Percentiles rank a stretch among this genome's conserved stretches.
Conservation (phyloP, 2,113 vertebrate genomes). For the Glaucidium brasilianum region DNA sequence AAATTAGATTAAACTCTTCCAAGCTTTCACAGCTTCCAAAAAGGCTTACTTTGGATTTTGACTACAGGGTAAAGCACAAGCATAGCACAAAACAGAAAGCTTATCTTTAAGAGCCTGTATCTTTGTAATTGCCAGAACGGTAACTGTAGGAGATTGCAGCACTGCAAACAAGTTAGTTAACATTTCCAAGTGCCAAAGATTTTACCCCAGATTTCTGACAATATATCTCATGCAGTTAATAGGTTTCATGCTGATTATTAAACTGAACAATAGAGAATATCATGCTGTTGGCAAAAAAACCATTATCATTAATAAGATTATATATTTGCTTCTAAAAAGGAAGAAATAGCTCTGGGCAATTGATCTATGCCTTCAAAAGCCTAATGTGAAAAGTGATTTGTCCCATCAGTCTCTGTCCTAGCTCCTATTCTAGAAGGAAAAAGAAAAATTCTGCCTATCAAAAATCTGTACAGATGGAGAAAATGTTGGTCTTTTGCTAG, state of each 20-base stretch:
- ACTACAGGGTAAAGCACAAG: neutral
- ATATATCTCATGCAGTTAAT: constrained; percentile 43
- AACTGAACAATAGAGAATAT: constrained; percentile 37
- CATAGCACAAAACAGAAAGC: neutral
- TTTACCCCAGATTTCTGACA: constrained; percentile 34
- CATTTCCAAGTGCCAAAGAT: constrained; percentile 41
- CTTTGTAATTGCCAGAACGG: constrained; percentile 35
- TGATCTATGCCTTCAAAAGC: constrained; percentile 2
- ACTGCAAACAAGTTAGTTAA: constrained; percentile 28
- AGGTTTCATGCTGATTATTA: constrained; percentile 56
- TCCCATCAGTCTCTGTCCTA: neutral
- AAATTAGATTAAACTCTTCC: constrained; percentile 24
- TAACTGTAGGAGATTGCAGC: constrained; percentile 10
- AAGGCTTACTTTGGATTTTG: constrained; percentile 31
- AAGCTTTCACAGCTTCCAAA: neutral
- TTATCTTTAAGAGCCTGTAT: constrained; percentile 19
- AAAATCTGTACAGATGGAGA: neutral
- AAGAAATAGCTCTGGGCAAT: constrained; percentile 21
- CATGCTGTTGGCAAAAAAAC: constrained; percentile 23
- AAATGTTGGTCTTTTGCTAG: neutral
- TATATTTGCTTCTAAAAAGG: constrained; percentile 34
- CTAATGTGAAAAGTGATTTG: constrained; percentile 15
- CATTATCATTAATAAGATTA: constrained; percentile 57
- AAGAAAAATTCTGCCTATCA: neutral
- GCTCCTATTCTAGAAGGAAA: neutral